Evolutionary conservation across 1,140 invertebrate genomes (phyloP).

Genomic region (Drosophila pseudoobscura): DNA sequence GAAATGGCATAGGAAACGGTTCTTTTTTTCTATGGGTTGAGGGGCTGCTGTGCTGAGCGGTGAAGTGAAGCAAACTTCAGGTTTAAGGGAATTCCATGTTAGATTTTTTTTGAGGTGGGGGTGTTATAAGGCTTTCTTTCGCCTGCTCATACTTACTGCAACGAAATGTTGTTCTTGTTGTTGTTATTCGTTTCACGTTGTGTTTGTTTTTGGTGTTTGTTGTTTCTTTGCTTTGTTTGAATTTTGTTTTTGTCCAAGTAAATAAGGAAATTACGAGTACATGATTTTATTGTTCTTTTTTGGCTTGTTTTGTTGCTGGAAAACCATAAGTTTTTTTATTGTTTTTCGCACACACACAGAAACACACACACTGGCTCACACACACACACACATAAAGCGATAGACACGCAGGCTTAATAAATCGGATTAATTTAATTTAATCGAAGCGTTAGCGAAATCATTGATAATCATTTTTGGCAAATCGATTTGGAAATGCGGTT

Average conservation of each 20-base stretch:
- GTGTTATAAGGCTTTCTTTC: conserved; percentile 36
- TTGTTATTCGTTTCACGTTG: conserved; percentile 51
- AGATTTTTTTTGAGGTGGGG: conserved; percentile 14
- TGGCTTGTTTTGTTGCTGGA: conserved; percentile 24
- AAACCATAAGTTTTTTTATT: conserved; percentile 18
- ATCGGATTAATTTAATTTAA: conserved; percentile 78
- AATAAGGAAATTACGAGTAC: conserved; percentile 53
- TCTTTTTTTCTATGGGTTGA: neutral
- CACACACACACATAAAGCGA: conserved; percentile 3
- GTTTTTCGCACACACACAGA: conserved; percentile 20
- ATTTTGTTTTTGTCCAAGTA: conserved; percentile 30
- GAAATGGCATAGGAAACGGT: conserved; percentile 74
- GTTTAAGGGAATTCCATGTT: conserved; percentile 52
- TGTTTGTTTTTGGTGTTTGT: conserved; percentile 43
- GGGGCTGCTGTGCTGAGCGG: conserved; percentile 48
- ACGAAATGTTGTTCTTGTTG: conserved; percentile 44
- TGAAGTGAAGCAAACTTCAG: conserved; percentile 64
- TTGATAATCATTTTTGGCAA: conserved; percentile 81
- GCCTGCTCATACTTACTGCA: conserved; percentile 71
- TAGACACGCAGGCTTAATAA: conserved; percentile 30
- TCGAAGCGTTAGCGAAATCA: conserved; percentile 70
- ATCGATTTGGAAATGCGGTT: conserved; percentile 75
- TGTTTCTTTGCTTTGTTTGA: conserved; percentile 25
- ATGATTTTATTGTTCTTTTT: conserved; percentile 37
- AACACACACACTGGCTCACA: conserved; percentile 3